phyloP scores from a whole-genome alignment of 2,888 invertebrate species.

The Yponomeuta evonymella region DNA sequence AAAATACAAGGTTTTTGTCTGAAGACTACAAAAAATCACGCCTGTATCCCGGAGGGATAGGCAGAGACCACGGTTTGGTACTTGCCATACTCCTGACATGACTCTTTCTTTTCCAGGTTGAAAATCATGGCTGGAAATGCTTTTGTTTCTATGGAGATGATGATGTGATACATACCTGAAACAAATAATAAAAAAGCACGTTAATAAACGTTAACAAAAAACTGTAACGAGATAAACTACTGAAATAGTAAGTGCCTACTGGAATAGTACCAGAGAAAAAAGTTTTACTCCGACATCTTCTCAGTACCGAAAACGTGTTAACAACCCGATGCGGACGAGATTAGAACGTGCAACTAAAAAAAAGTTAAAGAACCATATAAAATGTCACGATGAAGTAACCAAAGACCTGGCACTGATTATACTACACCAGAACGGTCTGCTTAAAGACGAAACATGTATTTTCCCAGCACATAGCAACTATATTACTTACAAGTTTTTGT shows the following conservation, averaged over 20 bases:
- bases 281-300: conserved; percentile 9
- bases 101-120: too few relatives aligned
- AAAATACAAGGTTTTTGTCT: neutral
- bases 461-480: neutral
- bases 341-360: conserved; percentile 30
- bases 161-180: conserved; percentile 23
- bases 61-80: too few relatives aligned
- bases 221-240: too few relatives aligned
- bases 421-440: neutral
- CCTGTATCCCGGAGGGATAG: too few relatives aligned
- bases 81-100: too few relatives aligned
- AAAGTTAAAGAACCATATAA: conserved; percentile 35
- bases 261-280: neutral
- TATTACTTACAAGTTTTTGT: too few relatives aligned
- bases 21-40: neutral
- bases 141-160: too few relatives aligned
- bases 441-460: neutral
- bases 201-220: too few relatives aligned
- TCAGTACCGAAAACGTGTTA: conserved; percentile 42
- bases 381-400: conserved; percentile 34
- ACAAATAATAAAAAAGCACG: neutral
- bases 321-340: conserved; percentile 37
- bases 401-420: neutral
- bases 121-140: too few relatives aligned
- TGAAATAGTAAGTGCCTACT: too few relatives aligned